phyloP scores from a whole-genome alignment of 2,888 invertebrate genomes.

The Aproaerema taeniolella region DNA sequence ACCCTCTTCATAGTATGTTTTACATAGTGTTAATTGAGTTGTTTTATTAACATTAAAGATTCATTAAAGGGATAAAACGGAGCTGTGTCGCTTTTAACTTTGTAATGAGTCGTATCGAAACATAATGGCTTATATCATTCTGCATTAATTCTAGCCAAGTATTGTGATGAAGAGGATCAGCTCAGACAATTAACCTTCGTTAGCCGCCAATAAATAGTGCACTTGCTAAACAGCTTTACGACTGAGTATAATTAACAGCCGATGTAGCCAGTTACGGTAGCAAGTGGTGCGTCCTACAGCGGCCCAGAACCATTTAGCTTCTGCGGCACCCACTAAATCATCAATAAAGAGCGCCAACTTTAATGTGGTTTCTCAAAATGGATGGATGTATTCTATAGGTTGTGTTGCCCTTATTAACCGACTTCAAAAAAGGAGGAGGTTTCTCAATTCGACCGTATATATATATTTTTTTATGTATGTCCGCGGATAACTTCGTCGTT shows the following conservation, averaged over 20 bases:
- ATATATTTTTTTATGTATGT: too few relatives aligned
- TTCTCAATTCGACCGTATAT: too few relatives aligned
- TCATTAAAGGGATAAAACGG: too few relatives aligned
- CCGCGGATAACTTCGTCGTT: too few relatives aligned
- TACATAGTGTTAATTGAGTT: constrained; percentile 37
- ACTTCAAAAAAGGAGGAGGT: too few relatives aligned
- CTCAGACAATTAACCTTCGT: constrained; percentile 57
- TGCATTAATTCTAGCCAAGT: background rate
- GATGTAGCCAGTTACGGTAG: constrained; percentile 46
- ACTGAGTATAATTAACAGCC: constrained; percentile 58
- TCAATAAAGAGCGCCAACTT: constrained; percentile 16
- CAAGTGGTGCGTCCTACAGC: constrained; percentile 31
- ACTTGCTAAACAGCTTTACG: constrained; percentile 51
- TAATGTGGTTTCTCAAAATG: background rate
- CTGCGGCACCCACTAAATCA: constrained; percentile 40
- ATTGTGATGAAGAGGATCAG: constrained; percentile 12
- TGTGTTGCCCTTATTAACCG: too few relatives aligned
- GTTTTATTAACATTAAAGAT: background rate
- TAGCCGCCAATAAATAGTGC: constrained; percentile 59
- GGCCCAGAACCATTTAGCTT: constrained; percentile 31
- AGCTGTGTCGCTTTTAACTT: background rate
- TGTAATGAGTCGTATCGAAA: background rate
- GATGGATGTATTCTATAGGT: too few relatives aligned
- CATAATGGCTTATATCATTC: too few relatives aligned
- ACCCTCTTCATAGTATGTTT: constrained; percentile 43